Conservation (phyloP, 2,797 vertebrate genomes). For the Labeo calbasu region DNA sequence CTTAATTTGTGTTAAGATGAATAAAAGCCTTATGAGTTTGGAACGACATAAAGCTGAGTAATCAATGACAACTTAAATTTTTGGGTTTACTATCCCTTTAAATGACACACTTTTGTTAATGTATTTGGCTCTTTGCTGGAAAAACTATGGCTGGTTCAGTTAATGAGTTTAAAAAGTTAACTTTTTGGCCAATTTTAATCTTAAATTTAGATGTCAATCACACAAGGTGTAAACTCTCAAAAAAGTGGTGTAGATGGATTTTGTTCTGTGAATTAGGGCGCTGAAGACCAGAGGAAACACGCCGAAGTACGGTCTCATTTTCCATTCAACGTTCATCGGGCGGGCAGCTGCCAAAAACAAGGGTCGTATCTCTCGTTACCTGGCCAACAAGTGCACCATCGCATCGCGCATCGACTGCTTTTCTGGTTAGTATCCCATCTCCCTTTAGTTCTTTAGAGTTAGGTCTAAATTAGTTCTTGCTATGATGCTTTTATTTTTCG, state of each 20-base stretch:
- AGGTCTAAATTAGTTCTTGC: constrained; percentile 64
- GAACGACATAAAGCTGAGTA: no score
- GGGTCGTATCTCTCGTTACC: constrained; percentile 93
- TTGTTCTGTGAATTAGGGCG: constrained; percentile 77
- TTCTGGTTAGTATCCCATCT: constrained; percentile 79
- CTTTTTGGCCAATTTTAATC: no score
- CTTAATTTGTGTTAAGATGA: no score
- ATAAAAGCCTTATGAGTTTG: no score
- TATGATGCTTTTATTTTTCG: constrained; percentile 96
- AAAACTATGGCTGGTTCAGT: no score
- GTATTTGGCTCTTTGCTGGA: no score
- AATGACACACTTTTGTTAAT: not conserved
- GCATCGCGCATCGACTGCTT: constrained; percentile 97
- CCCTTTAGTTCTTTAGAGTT: not conserved
- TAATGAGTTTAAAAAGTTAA: no score
- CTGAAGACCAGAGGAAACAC: constrained; percentile 95
- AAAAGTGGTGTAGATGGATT: not conserved
- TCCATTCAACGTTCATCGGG: constrained; percentile 97
- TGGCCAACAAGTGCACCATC: constrained; percentile 97
- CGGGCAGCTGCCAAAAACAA: constrained; percentile 96
- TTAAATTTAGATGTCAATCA: no score
- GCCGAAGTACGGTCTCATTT: constrained; percentile 96
- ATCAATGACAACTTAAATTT: no score
- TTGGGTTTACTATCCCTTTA: no score
- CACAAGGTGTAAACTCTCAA: no score